Evolutionary conservation across 2,888 invertebrate species (phyloP), one percentile per base, ranked within the genome.

Genomic region (Rhogogaster chlorosoma): DNA sequence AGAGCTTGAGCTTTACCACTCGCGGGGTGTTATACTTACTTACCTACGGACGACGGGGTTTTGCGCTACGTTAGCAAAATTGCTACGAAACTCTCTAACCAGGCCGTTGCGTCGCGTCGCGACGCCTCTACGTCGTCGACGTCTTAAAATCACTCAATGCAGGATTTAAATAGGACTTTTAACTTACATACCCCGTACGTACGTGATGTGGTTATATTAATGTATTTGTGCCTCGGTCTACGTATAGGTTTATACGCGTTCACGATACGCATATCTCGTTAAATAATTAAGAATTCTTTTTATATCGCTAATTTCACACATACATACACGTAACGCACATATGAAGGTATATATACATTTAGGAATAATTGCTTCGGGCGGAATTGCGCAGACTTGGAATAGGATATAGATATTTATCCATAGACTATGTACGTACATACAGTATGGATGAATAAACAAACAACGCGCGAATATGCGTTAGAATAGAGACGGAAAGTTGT

Each of bases 101-200:
- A 67, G 67, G 67, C 67, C 67, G 67, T 71, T n/a, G 42, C 36
- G 42, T 10, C 49, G 49, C 49, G 49, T 3, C 49, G 49, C 18
- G 49, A 1, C 49, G 18, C n/a, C n/a, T n/a, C n/a, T n/a, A n/a
- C 53, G 53, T 53, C 53, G 18, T 53, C 53, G 53, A n/a, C 22
- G 71, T 38, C 71, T 73, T 42, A 42, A 42, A 73, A 73, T 73
- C 71, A 73, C 71, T 73, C 71, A 42, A 73, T 73, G 71, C 71
- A 29, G 71, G 42, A 73, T 73, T 42, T 38, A 73, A 73, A 73
- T 73, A 73, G 71, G 71, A 73, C 22, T 22, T 61, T 61, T 12
- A 67, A 67, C 67, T 67, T 67, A 26, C 18, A 67, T 22, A 61
- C 18, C 29, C 15, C 6, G 32, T 32, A 61, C 26, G 4, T 1